Conservation (phyloP, 2,888 invertebrate species). For the Esperia sulphurella region DNA sequence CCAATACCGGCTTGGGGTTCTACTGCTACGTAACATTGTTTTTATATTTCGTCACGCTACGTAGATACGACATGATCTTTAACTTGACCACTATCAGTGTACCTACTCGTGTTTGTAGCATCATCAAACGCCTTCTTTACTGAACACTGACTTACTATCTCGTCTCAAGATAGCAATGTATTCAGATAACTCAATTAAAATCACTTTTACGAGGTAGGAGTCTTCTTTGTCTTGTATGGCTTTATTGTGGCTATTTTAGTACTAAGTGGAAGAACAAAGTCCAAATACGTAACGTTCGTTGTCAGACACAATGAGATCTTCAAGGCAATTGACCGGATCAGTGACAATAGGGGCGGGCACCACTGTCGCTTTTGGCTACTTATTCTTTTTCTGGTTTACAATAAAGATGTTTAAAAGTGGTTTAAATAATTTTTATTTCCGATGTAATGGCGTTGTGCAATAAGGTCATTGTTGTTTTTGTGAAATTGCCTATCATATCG, state of each 20-base stretch:
- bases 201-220: neutral
- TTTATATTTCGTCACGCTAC: conserved; percentile 20
- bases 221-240: neutral
- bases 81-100: conserved; percentile 9
- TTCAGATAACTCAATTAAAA: neutral
- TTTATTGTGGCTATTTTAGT: conserved; percentile 5
- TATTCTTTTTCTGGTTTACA: no score
- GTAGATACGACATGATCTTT: conserved; percentile 10
- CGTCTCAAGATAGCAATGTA: no score
- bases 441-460: neutral
- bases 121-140: neutral
- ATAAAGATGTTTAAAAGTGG: no score
- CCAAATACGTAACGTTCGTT: conserved; percentile 6
- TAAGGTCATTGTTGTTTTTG: neutral
- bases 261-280: conserved; percentile 9
- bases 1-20: conserved; percentile 11
- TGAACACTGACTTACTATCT: no score
- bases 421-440: no score
- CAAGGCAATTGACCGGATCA: conserved; percentile 16
- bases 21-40: conserved; percentile 16
- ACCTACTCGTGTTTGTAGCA: conserved; percentile 10
- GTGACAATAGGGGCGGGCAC: conserved; percentile 11
- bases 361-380: conserved; percentile 3
- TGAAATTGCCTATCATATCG: neutral
- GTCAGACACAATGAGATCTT: conserved; percentile 1